A percentile compares a stretch with the other conserved stretches of the same genome.
Conservation (phyloP, 2,797 vertebrate species). For the Brotula barbata region DNA sequence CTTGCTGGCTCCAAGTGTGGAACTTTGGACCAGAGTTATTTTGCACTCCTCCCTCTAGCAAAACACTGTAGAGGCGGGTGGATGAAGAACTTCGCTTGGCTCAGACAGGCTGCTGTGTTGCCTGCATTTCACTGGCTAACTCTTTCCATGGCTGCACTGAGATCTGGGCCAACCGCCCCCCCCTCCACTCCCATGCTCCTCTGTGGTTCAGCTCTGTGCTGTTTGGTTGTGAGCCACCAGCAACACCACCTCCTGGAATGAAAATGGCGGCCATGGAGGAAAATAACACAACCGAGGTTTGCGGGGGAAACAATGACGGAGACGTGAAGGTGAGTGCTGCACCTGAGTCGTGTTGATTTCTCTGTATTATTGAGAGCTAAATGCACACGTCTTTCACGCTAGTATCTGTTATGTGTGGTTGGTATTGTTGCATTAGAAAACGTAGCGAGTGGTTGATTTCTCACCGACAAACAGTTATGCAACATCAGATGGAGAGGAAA, state of each 20-base stretch:
- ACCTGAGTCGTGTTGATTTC: constrained; percentile 19
- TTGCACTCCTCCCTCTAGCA: constrained; percentile 27
- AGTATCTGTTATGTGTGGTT: no score
- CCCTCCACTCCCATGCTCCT: constrained; percentile 21
- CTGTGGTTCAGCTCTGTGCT: constrained; percentile 9
- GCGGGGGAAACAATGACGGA: constrained; percentile 9
- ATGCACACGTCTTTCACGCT: no score
- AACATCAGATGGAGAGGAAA: neutral
- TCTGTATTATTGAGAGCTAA: constrained; percentile 13
- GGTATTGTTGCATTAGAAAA: no score
- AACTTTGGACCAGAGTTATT: constrained; percentile 24
- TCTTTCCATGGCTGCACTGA: constrained; percentile 46
- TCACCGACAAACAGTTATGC: neutral
- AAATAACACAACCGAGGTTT: constrained; percentile 24
- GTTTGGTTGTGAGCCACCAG: constrained; percentile 32
- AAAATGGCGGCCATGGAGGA: constrained; percentile 24
- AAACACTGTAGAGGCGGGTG: constrained; percentile 35
- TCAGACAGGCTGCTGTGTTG: constrained; percentile 30
- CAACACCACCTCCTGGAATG: constrained; percentile 14
- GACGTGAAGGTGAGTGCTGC: constrained; percentile 12
- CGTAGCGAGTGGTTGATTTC: no score
- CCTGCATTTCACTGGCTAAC: constrained; percentile 44
- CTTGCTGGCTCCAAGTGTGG: constrained; percentile 25
- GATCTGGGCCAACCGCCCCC: constrained; percentile 49
- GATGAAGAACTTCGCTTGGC: constrained; percentile 37